phyloP scores from a whole-genome alignment of 2,113 vertebrate species.

The Ciconia stormi region DNA sequence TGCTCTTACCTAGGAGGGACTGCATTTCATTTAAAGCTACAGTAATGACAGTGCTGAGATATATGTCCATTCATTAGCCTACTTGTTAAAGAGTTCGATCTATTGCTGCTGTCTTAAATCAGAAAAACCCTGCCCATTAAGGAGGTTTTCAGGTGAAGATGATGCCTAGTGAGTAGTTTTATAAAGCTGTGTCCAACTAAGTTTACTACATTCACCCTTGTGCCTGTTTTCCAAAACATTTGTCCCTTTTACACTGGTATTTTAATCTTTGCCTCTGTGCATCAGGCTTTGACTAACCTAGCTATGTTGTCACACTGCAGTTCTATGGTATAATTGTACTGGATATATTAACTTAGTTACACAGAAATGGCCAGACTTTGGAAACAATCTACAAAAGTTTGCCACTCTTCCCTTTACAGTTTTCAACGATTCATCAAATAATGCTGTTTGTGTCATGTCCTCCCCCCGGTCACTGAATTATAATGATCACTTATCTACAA shows the following conservation, averaged over 20 bases:
- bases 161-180: background rate
- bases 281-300: background rate
- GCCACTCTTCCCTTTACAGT: background rate
- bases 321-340: background rate
- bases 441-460: background rate
- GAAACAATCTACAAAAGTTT: background rate
- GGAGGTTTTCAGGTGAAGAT: background rate
- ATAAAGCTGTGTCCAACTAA: background rate
- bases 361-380: background rate
- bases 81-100: background rate
- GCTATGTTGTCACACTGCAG: background rate
- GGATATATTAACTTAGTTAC: background rate
- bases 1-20: background rate
- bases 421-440: background rate
- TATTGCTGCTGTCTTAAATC: background rate
- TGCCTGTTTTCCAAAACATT: background rate
- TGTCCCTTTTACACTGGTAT: background rate
- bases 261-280: background rate
- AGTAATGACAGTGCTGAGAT: background rate
- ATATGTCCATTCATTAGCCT: background rate
- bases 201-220: background rate
- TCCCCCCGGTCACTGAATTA: constrained; percentile 1
- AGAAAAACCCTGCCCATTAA: background rate
- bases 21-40: background rate
- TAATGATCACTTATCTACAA: constrained; percentile 5